phyloP scores from a whole-genome alignment of 2,797 vertebrate genomes.

The Halcyon smyrnensis region DNA sequence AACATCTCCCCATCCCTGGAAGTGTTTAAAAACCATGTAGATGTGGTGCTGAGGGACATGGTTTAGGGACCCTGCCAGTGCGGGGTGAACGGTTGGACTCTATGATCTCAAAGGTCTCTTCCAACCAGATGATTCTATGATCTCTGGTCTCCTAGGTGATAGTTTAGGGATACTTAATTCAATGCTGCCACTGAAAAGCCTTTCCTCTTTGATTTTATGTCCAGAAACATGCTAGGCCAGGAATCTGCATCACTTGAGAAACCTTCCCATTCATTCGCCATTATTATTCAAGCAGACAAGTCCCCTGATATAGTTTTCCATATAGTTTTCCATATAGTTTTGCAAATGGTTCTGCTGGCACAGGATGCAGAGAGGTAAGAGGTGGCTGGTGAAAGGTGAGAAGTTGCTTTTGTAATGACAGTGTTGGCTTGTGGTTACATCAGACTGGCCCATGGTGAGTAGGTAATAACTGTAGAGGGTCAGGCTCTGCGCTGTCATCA shows the following conservation, averaged over 20 bases:
- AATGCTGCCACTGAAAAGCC: neutral
- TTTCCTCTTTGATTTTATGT: neutral
- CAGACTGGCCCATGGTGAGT: neutral
- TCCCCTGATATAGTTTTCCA: neutral
- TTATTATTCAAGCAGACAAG: neutral
- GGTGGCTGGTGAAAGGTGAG: neutral
- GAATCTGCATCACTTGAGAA: neutral
- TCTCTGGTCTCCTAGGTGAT: neutral
- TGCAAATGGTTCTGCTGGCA: neutral
- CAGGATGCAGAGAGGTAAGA: neutral
- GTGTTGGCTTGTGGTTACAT: neutral
- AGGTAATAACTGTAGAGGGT: neutral
- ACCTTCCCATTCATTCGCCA: neutral
- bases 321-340: neutral
- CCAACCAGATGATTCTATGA: no score
- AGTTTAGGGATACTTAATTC: neutral
- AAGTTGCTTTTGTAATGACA: neutral
- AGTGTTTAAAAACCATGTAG: no score
- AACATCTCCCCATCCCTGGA: neutral
- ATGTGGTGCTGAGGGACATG: no score
- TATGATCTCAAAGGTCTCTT: no score
- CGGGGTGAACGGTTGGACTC: no score
- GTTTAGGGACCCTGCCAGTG: no score
- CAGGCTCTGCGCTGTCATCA: neutral
- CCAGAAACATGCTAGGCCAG: neutral